Evolutionary conservation across 2,113 vertebrate species (phyloP).

Genomic region (Manacus vitellinus): DNA sequence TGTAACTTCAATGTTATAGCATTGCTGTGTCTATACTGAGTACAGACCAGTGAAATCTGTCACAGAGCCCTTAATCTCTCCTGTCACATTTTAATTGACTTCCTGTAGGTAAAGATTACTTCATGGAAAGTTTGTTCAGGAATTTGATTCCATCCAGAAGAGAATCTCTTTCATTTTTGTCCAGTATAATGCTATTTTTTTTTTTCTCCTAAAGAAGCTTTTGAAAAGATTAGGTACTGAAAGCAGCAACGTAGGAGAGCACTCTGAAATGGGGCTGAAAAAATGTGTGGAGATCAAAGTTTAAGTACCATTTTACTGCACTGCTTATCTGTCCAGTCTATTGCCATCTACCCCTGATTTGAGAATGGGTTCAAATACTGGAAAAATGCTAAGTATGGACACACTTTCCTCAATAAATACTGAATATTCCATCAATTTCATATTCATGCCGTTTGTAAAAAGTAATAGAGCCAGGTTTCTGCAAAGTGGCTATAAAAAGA

Average conservation of each 20-base stretch:
- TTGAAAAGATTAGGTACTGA: conserved; percentile 14
- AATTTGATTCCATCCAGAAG: conserved; percentile 68
- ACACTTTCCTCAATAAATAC: not conserved
- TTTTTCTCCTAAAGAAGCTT: not conserved
- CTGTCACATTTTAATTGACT: conserved; percentile 94
- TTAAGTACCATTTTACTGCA: conserved; percentile 50
- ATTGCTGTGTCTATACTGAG: conserved; percentile 78
- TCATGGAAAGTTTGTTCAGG: conserved; percentile 83
- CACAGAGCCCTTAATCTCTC: conserved; percentile 91
- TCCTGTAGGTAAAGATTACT: conserved; percentile 92
- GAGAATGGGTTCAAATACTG: not conserved
- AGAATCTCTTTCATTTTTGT: conserved; percentile 27
- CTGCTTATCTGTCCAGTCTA: not conserved
- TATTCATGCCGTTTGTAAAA: not conserved
- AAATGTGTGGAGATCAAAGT: conserved; percentile 17
- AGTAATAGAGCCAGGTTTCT: not conserved
- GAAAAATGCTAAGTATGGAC: not conserved
- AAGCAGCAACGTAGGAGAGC: not conserved
- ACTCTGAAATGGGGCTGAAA: not conserved
- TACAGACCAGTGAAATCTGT: conserved; percentile 81
- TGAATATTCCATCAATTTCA: not conserved
- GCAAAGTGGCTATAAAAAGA: not conserved
- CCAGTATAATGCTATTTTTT: not conserved
- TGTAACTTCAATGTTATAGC: conserved; percentile 81
- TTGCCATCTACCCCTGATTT: not conserved